A percentile compares a stretch with the other conserved stretches of the same genome.
These are phyloP conservation scores for Trissolcus brochymenae DNA, from an alignment of 2,888 invertebrate species.

Conservation along the genomic window DNA sequence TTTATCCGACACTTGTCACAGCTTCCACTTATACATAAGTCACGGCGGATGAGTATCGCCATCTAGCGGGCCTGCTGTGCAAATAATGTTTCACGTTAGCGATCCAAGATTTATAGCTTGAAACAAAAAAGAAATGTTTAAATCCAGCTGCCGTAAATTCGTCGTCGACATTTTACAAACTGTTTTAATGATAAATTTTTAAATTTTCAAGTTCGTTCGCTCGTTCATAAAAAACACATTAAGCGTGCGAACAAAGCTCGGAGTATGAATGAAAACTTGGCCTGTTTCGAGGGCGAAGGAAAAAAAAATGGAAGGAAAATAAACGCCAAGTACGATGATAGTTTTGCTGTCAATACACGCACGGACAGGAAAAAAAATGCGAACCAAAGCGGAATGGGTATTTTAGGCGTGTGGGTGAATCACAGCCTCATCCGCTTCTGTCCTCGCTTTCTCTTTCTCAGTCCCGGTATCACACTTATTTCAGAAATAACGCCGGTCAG, in stretches of 20 bases:
- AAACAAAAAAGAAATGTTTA: slow-evolving; percentile 12
- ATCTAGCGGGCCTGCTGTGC: slow-evolving; percentile 17
- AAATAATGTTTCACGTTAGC: slow-evolving; percentile 12
- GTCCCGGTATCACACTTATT: slow-evolving; percentile 72
- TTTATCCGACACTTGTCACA: slow-evolving; percentile 22
- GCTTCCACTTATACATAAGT: slow-evolving; percentile 22
- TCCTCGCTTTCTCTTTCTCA: slow-evolving; percentile 31
- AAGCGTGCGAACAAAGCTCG: no score
- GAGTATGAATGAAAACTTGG: not conserved
- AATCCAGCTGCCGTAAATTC: slow-evolving; percentile 23
- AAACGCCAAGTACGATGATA: not conserved
- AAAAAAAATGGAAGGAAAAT: slow-evolving; percentile 1
- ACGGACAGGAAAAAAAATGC: slow-evolving; percentile 50
- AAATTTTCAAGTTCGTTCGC: not conserved
- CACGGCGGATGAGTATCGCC: slow-evolving; percentile 19
- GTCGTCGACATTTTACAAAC: slow-evolving; percentile 8
- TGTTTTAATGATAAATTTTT: not conserved
- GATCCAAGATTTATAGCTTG: slow-evolving; percentile 25
- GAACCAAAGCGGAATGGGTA: slow-evolving; percentile 62
- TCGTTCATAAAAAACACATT: no score
- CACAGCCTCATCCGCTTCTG: slow-evolving; percentile 67
- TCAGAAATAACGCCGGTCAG: slow-evolving; percentile 72
- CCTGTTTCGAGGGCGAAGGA: no score
- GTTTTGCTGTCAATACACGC: slow-evolving; percentile 31
- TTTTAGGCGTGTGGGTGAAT: slow-evolving; percentile 75